Evolutionary conservation across 2,888 invertebrate genomes (phyloP).

Genomic region (Synanthedon formicaeformis): DNA sequence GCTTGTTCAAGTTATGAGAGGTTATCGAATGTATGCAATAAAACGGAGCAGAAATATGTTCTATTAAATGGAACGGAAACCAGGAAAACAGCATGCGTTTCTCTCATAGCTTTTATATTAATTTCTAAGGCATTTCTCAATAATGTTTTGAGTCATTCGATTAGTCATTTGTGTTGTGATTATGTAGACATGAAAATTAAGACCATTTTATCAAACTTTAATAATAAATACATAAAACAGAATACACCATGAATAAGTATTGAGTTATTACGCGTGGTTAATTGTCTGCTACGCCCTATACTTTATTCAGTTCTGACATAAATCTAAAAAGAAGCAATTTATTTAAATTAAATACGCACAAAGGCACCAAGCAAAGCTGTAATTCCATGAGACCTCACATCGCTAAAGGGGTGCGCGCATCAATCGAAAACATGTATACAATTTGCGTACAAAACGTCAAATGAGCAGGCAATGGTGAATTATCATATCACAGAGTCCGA

Average conservation of each 20-base stretch:
- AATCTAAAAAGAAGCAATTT: no score
- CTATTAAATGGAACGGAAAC: not conserved
- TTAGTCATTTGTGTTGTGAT: not conserved
- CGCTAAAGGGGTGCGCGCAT: not conserved
- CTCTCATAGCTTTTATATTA: not conserved
- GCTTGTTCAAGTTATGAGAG: not conserved
- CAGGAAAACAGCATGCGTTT: not conserved
- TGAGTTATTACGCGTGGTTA: no score
- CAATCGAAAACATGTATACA: not conserved
- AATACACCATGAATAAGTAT: no score
- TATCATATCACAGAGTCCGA: not conserved
- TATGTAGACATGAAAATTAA: no score
- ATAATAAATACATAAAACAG: no score
- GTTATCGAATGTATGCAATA: not conserved
- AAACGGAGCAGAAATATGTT: not conserved
- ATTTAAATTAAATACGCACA: no score
- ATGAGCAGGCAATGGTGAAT: not conserved
- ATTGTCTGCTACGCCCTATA: no score
- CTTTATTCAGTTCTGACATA: no score
- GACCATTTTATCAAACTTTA: no score
- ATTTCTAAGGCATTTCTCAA: not conserved
- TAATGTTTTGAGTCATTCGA: not conserved
- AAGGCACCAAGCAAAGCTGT: no score
- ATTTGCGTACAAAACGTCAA: not conserved
- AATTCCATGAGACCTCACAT: no score